A percentile compares a stretch with the other conserved stretches of the same genome.
phyloP scores from a whole-genome alignment of 1,140 invertebrate species.

The Psilanteris sp. region DNA sequence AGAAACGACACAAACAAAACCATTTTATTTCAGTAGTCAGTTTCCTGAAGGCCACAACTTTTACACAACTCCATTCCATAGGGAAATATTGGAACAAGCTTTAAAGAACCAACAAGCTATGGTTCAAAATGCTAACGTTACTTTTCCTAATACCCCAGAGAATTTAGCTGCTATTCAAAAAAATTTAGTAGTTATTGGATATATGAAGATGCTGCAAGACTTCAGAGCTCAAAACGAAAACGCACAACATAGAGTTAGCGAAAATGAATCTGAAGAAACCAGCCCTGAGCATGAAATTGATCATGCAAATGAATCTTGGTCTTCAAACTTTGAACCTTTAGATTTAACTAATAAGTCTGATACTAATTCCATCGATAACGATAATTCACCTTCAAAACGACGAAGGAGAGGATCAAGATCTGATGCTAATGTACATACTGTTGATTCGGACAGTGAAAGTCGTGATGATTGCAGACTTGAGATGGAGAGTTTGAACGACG shows the following conservation, averaged over 20 bases:
- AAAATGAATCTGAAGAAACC: neutral
- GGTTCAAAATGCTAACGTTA: too few species aligned
- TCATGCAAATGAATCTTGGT: neutral
- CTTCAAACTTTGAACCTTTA: conserved; percentile 70
- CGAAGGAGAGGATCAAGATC: neutral
- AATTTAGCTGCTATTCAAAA: conserved; percentile 9
- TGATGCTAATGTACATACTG: too few species aligned
- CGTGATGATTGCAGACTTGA: conserved; percentile 18
- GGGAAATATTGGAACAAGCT: too few species aligned
- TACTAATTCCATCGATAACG: neutral
- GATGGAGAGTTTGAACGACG: conserved; percentile 1
- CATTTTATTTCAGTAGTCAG: too few species aligned
- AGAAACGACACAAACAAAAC: too few species aligned
- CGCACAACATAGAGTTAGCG: neutral
- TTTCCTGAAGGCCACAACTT: too few species aligned
- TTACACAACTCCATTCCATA: too few species aligned
- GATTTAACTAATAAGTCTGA: conserved; percentile 81
- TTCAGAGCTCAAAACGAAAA: neutral
- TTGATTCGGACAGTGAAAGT: conserved; percentile 75
- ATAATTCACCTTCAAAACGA: neutral
- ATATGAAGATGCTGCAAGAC: conserved; percentile 34
- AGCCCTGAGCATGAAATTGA: too few species aligned
- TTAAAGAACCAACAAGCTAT: too few species aligned
- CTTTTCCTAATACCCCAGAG: neutral
- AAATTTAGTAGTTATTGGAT: conserved; percentile 8